Conservation (phyloP, 2,113 vertebrate genomes). For the Sitta europaea region DNA sequence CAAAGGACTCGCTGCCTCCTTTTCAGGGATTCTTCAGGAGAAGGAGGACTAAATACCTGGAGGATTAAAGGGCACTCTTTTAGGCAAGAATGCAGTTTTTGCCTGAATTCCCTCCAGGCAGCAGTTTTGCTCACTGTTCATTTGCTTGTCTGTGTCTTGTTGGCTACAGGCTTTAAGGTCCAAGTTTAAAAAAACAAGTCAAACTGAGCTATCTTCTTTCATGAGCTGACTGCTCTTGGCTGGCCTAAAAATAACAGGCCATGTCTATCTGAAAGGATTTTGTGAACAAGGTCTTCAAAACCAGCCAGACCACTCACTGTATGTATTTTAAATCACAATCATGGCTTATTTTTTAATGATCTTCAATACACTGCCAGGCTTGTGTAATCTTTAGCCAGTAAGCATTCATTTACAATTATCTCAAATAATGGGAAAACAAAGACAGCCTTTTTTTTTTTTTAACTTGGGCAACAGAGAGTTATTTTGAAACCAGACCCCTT, state of each 20-base stretch:
- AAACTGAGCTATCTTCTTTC: background rate
- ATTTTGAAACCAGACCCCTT: slow-evolving; percentile 17
- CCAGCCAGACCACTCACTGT: background rate
- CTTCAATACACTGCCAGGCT: background rate
- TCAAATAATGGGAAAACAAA: slow-evolving; percentile 40
- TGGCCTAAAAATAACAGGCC: slow-evolving; percentile 39
- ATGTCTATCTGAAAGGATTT: background rate
- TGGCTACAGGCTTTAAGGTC: slow-evolving; percentile 2
- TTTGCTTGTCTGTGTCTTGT: slow-evolving; percentile 31
- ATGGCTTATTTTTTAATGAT: background rate
- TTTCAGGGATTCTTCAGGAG: background rate
- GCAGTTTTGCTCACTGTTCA: background rate
- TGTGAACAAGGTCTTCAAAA: background rate
- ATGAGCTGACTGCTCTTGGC: background rate
- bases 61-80: background rate
- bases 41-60: background rate
- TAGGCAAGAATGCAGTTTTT: background rate
- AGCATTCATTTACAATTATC: slow-evolving; percentile 10
- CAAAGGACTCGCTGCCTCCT: background rate
- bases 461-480: background rate
- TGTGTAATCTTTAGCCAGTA: background rate
- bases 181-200: slow-evolving; percentile 1
- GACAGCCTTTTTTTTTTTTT: background rate
- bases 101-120: background rate
- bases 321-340: background rate